Percentiles rank a stretch among this genome's conserved stretches.
phyloP scores from a whole-genome alignment of 2,113 vertebrate species.

The Triplophysa siluroides region DNA sequence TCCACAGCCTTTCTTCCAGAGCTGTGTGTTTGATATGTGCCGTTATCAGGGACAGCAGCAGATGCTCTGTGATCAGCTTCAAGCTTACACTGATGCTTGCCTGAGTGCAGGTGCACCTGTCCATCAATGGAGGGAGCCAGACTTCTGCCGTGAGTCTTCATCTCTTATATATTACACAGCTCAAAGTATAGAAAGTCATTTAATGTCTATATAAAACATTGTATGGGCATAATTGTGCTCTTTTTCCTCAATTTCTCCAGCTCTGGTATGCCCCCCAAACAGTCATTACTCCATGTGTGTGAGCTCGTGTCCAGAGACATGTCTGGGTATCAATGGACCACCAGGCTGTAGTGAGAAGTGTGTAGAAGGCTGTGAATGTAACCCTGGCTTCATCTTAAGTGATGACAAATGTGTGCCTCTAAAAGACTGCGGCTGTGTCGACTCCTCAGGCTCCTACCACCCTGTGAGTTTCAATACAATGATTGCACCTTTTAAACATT shows the following conservation, averaged over 20 bases:
- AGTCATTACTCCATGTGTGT: conserved; percentile 78
- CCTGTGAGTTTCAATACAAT: conserved; percentile 65
- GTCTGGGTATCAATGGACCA: conserved; percentile 60
- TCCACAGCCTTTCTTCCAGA: conserved; percentile 72
- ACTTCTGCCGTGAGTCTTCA: conserved; percentile 78
- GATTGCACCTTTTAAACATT: not conserved
- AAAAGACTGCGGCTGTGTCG: conserved; percentile 75
- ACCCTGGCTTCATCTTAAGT: conserved; percentile 76
- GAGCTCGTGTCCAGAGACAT: conserved; percentile 73
- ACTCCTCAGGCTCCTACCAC: conserved; percentile 67
- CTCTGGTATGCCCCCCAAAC: conserved; percentile 73
- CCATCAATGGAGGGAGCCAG: conserved; percentile 74
- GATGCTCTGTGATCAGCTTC: conserved; percentile 77
- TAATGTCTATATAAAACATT: not conserved
- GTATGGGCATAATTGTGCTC: not conserved
- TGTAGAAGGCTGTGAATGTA: conserved; percentile 76
- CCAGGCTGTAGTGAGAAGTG: conserved; percentile 67
- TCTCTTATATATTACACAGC: not conserved
- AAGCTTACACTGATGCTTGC: conserved; percentile 77
- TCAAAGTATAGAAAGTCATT: not conserved
- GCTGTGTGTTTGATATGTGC: conserved; percentile 81
- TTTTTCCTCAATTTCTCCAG: conserved; percentile 54
- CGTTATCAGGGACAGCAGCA: conserved; percentile 68
- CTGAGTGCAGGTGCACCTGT: conserved; percentile 72
- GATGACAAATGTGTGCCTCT: conserved; percentile 68